Percentiles rank a stretch among this genome's conserved stretches.
Conservation (phyloP, 1,140 invertebrate species). For the Plectrocnemia conspersa region DNA sequence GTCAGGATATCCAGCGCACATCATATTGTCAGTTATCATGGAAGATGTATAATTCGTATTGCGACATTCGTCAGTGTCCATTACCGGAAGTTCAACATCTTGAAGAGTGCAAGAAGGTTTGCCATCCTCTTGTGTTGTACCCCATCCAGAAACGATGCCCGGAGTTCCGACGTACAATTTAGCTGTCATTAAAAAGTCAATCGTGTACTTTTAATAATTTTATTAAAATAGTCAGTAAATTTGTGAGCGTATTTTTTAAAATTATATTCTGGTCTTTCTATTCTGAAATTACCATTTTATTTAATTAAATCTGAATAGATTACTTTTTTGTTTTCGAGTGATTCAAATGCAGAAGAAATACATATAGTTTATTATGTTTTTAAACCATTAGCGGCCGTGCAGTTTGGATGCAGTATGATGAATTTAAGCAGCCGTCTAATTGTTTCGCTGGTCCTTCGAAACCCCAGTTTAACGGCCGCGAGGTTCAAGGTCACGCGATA, state of each 20-base stretch:
- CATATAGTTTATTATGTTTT: no score
- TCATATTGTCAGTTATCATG: constrained; percentile 82
- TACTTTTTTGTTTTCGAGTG: no score
- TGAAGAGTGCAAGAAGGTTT: constrained; percentile 74
- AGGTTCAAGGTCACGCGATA: no score
- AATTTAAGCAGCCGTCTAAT: no score
- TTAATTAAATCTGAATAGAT: no score
- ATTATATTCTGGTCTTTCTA: neutral
- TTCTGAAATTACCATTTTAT: neutral
- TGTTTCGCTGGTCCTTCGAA: no score
- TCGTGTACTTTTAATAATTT: no score
- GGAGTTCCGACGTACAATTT: constrained; percentile 63
- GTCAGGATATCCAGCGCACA: constrained; percentile 76
- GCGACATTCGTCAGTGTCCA: constrained; percentile 70
- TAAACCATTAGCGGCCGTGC: no score
- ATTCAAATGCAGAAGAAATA: no score
- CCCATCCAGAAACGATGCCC: constrained; percentile 79
- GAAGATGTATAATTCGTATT: constrained; percentile 71
- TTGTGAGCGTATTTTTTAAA: no score
- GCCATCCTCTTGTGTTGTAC: constrained; percentile 73
- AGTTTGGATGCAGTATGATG: no score
- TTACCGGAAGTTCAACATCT: constrained; percentile 76
- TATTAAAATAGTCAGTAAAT: constrained; percentile 2
- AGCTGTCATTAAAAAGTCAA: constrained; percentile 50
- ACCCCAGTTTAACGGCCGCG: no score